These are phyloP conservation scores for Drosophila stalkeri DNA, from an alignment of 2,888 invertebrate genomes.

Conservation along the genomic window DNA sequence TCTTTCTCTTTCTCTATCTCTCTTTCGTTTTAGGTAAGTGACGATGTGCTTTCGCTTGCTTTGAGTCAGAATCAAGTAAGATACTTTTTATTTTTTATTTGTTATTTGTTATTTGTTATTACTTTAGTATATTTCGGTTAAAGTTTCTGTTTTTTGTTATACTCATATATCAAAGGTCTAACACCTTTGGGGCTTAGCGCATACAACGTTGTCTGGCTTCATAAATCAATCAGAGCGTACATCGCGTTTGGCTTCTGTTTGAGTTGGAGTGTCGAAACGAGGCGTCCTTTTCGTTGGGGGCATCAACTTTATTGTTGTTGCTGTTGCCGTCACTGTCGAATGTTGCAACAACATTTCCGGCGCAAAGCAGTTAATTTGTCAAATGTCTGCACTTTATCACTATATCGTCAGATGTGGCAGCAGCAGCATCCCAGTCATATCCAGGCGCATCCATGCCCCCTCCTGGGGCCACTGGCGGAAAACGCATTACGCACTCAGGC, in stretches of 20 bases:
- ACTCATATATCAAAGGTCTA: conserved; percentile 26
- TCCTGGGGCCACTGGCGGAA: conserved; percentile 50
- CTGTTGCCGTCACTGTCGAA: conserved; percentile 47
- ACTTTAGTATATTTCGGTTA: not conserved
- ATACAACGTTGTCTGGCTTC: conserved; percentile 50
- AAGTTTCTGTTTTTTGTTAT: not conserved
- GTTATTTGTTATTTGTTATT: conserved; percentile 7
- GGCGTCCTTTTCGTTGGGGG: not conserved
- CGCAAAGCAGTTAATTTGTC: conserved; percentile 81
- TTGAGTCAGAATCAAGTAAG: conserved; percentile 83
- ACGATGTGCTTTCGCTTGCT: conserved; percentile 82
- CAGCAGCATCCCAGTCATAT: not conserved
- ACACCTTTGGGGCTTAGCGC: conserved; percentile 43
- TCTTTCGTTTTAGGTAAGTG: conserved; percentile 80
- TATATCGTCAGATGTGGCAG: conserved; percentile 63
- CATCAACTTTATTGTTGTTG: conserved; percentile 13
- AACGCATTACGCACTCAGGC: conserved; percentile 80
- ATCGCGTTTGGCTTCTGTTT: conserved; percentile 35
- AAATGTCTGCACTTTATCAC: conserved; percentile 82
- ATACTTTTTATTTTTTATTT: conserved; percentile 39
- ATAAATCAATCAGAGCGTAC: conserved; percentile 72
- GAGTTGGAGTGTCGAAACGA: not conserved
- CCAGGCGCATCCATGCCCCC: not conserved
- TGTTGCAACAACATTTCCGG: conserved; percentile 74
- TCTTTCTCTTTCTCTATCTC: conserved; percentile 20